phyloP scores from a whole-genome alignment of 2,797 vertebrate species.

The Acanthornis magna region DNA sequence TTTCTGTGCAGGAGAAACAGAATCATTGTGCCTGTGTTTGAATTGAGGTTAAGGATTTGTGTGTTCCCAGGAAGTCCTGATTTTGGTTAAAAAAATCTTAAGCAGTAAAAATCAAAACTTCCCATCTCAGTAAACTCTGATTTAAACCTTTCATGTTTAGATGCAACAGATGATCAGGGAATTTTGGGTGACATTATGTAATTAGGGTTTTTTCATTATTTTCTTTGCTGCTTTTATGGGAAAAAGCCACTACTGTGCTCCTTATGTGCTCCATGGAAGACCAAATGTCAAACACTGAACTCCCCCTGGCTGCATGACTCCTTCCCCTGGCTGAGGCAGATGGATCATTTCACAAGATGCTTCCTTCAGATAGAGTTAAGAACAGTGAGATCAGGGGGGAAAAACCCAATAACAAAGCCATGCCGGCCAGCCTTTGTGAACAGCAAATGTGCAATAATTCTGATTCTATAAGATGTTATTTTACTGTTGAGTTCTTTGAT shows the following conservation, averaged over 20 bases:
- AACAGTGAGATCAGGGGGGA: too few species aligned
- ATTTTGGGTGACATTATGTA: background rate
- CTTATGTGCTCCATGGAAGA: background rate
- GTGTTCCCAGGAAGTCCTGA: background rate
- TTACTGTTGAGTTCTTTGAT: background rate
- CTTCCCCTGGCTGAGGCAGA: background rate
- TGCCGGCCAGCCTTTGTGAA: background rate
- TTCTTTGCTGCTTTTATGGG: background rate
- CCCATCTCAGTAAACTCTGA: background rate
- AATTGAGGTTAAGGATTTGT: background rate
- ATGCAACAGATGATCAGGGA: background rate
- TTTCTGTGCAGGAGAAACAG: background rate
- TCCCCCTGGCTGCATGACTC: background rate
- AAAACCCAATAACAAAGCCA: background rate
- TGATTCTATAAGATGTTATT: background rate
- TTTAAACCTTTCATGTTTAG: background rate
- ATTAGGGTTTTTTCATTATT: background rate
- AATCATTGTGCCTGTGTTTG: background rate
- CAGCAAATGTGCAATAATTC: background rate
- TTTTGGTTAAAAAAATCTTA: background rate
- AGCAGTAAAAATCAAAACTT: background rate
- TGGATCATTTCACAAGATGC: background rate
- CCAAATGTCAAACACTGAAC: background rate
- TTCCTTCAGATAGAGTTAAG: background rate
- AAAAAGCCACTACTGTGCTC: accelerated